Conservation (phyloP, 2,113 vertebrate species). For the Phaethon lepturus region DNA sequence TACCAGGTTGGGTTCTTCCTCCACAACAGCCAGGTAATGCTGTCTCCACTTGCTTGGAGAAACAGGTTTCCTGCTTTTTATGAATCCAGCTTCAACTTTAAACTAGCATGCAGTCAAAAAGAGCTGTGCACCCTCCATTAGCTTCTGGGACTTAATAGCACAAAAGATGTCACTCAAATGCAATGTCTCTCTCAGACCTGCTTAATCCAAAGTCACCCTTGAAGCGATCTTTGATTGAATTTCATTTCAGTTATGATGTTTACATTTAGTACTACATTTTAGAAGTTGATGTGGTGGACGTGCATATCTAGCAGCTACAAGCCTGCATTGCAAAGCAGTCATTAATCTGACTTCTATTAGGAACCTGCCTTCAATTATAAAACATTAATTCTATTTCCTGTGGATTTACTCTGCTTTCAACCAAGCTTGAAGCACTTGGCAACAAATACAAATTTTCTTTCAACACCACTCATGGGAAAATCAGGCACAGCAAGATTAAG, state of each 20-base stretch:
- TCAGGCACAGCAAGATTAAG: neutral
- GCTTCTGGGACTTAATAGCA: neutral
- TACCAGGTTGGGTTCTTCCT: conserved; percentile 84
- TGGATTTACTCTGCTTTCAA: neutral
- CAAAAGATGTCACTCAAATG: neutral
- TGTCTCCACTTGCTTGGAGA: neutral
- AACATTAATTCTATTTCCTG: neutral
- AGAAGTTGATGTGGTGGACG: neutral
- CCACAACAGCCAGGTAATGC: conserved; percentile 80
- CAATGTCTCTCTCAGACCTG: neutral
- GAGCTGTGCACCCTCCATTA: neutral
- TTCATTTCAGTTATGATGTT: neutral
- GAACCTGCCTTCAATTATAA: neutral
- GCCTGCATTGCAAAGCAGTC: neutral
- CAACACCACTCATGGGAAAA: neutral
- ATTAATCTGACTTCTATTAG: neutral
- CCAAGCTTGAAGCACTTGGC: neutral
- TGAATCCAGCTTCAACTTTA: neutral
- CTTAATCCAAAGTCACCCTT: neutral
- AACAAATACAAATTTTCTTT: neutral
- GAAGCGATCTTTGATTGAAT: neutral
- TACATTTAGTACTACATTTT: neutral
- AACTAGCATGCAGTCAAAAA: neutral
- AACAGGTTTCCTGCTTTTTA: neutral
- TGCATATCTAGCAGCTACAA: neutral